Conservation (phyloP, 2,113 vertebrate genomes). For the Puffinus mauretanicus region DNA sequence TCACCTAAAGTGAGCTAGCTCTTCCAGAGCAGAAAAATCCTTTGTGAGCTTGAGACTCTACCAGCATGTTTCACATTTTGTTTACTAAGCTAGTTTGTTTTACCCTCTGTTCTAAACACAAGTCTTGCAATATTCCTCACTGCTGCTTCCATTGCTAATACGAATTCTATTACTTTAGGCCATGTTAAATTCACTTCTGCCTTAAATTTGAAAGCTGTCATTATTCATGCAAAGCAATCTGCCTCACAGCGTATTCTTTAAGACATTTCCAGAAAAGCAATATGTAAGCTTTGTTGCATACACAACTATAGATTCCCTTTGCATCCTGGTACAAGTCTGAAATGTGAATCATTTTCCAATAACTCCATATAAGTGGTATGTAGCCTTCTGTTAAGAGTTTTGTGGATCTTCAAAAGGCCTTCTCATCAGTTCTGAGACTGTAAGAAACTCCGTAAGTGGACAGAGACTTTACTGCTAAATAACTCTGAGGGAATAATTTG, state of each 20-base stretch:
- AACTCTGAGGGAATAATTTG: neutral
- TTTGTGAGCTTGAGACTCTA: neutral
- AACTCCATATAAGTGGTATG: neutral
- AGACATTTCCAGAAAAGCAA: neutral
- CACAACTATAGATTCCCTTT: neutral
- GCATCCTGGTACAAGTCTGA: neutral
- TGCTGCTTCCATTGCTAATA: neutral
- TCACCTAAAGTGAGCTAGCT: neutral
- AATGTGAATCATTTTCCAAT: neutral
- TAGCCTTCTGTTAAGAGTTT: neutral
- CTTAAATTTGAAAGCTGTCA: neutral
- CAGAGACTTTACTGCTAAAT: neutral
- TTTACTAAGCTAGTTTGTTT: neutral
- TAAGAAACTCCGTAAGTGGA: neutral
- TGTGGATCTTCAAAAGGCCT: neutral
- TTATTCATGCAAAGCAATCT: neutral
- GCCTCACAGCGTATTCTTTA: neutral
- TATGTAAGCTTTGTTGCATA: neutral
- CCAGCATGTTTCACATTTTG: neutral
- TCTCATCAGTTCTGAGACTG: neutral
- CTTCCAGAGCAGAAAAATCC: neutral
- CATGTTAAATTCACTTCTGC: neutral
- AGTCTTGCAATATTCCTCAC: neutral
- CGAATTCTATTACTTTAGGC: neutral
- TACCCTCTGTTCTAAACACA: neutral